Evolutionary conservation across 2,888 invertebrate species (phyloP).

Genomic region (Liposcelis brunnea): DNA sequence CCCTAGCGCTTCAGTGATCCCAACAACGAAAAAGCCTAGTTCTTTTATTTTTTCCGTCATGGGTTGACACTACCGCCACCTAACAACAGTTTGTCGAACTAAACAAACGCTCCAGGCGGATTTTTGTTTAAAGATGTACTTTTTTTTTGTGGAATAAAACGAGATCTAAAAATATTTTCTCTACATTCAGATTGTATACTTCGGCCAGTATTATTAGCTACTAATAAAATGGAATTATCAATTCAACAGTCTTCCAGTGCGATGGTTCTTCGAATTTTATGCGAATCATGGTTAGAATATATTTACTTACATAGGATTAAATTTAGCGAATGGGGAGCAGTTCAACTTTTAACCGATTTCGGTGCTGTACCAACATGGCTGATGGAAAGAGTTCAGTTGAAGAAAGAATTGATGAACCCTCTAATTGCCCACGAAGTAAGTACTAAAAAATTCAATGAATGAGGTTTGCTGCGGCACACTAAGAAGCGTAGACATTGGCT

Average conservation of each 20-base stretch:
- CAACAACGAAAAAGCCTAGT: too few species aligned
- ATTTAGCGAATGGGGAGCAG: slow-evolving; percentile 61
- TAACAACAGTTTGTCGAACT: too few species aligned
- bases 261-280: slow-evolving; percentile 62
- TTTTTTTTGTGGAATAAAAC: too few species aligned
- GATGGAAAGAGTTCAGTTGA: slow-evolving; percentile 25
- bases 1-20: too few species aligned
- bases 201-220: slow-evolving; percentile 58
- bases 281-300: slow-evolving; percentile 76
- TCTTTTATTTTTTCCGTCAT: too few species aligned
- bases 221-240: slow-evolving; percentile 31
- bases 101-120: too few species aligned
- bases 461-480: too few species aligned
- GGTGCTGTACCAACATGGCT: slow-evolving; percentile 64
- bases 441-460: not conserved
- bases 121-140: too few species aligned
- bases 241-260: slow-evolving; percentile 48
- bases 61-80: too few species aligned
- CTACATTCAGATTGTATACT: slow-evolving; percentile 57
- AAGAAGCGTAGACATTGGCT: too few species aligned
- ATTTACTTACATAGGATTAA: slow-evolving; percentile 67
- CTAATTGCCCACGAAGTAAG: slow-evolving; percentile 23
- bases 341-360: slow-evolving; percentile 65
- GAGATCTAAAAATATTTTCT: too few species aligned
- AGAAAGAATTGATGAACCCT: slow-evolving; percentile 22